Evolutionary conservation across 2,888 invertebrate species (phyloP), one percentile per base, ranked within the genome.

Genomic region (Drosophila meridionalis): DNA sequence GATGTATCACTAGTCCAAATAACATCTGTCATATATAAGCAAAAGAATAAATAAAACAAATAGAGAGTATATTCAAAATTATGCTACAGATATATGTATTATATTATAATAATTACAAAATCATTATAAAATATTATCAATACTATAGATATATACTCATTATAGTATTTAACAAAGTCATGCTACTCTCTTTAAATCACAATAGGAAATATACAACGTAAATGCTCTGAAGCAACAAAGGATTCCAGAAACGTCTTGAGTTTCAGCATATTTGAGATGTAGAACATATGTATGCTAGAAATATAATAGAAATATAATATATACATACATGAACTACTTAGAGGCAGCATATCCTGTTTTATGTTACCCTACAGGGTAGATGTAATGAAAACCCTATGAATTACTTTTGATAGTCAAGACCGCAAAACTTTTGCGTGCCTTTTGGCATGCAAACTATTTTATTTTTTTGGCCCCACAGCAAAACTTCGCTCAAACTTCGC

Each of bases 361-460:
- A 6, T 12, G 14, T 34, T 36, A 36, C 4, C n/a, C 11, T 4
- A 36, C 26, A 69, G 80, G 56, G 70, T 62, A 65, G 62, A 3
- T 4, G 34, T 36, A 50, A 26, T n/a, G 38, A 47, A 42, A 63
- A 3, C 14, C 34, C 20, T 60, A 30, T 62, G 65, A 57, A 55
- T 56, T 61, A 9, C 11, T 55, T 63, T 62, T 75, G 45, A 69
- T 69, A 60, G 65, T 62, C 55, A 58, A 42, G 64, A 62, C 40
- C 52, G 32, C 53, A 57, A 58, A 75, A 65, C 43, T 81, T 76
- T 73, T 7, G 62, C 48, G 47, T 62, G 65, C 70, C 69, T 67
- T 72, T 73, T 69, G 78, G 55, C 40, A 53, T 56, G 60, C 55
- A 67, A 68, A 68, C 73, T 72, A 73, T 64, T 58, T 56, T 59